Base-by-base conservation (phyloP, 1,140 invertebrate genomes). In the Nasonia giraulti region DNA sequence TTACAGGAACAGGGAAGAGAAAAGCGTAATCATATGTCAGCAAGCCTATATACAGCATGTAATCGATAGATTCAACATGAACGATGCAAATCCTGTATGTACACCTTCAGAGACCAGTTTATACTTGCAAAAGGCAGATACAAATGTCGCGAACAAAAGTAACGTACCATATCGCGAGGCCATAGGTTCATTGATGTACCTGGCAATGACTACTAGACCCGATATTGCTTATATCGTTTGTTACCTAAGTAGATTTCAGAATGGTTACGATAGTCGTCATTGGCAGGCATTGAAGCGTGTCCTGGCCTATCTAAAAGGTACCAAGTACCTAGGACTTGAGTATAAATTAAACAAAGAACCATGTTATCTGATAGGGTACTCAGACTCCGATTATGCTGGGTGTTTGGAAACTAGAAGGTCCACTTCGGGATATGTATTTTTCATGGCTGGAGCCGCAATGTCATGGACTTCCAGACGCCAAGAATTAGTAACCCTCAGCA, bases 31-130 rank as follows among this genome's bases (percentile, higher is more conserved):
- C 27, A 27, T 27, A 27, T 27, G 27, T 27, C 27, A 27, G 27
- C 27, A 27, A 27, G 27, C 27, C 27, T 27, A 27, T 27, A 27
- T 27, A 27, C 27, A 27, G 27, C 27, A 37, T 12, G 17, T 74
- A 0, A 0, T 37, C 2, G 23, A 37, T 2, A 74, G 14, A 74
- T 74, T 74, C 3, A 5, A 27, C 27, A 27, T 27, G 71, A 37
- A 74, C 40, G 71, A 40, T 37, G 71, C 33, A 12, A 74, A 74
- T 20, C 71, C 71, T 33, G 71, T 74, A 74, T 20, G 71, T 40
- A 12, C 14, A 20, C 33, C 71, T 1, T 14, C 71, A 0, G 27
- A 37, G 1, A 10, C 71, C 6, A 31, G 40, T 74, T 3, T 74
- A 74, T 2, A 40, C 14, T 33, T 74, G 31, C 71, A 74, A 74